Base-by-base conservation (phyloP, 2,113 vertebrate species). In the Hiodon alosoides region DNA sequence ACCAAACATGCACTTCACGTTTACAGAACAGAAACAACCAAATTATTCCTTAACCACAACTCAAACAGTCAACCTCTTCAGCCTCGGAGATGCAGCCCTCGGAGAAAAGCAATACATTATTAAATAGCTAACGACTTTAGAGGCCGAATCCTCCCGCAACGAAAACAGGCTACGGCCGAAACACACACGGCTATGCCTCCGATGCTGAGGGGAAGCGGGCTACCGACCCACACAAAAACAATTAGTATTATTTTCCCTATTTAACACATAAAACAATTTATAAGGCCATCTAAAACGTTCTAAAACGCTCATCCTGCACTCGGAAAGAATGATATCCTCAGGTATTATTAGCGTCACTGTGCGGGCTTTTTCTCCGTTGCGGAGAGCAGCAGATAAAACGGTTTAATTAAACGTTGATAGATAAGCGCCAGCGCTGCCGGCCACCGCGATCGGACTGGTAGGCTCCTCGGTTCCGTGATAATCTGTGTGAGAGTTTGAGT, bases 21-120 rank as follows among this genome's bases (percentile, higher is more conserved):
- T 77, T 78, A 84, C 77, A 80, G 73, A 71, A 81, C 77, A 85
- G 71, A 83, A 82, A 81, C 82, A 84, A 82, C 78, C 79, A 78
- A 78, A 81, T 76, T 69, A 77, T 77, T 81, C 53, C 77, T 72
- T 69, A 82, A 83, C 76, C 80, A 79, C 74, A 81, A 78, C 77
- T 82, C 79, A 81, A 82, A 79, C 71, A 81, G 54, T 53, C 67
- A 68, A 71, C 60, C 58, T 71, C 61, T 58, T 58, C 72, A 66
- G 72, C 16, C 31, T 61, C 17, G 53, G 54, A 10, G 14, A 59
- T 58, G 73, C 46, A 8, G 73, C 54, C 5, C 62, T 54, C 52
- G 13, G 16, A 9, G 64, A n/a, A 50, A 59, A 67, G 64, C n/a
- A 59, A 68, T 67, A 64, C 62, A 50, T 47, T 75, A 16, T 67